Evolutionary conservation across 2,113 vertebrate genomes (phyloP), one percentile per base, ranked within the genome.

Genomic region (Tragelaphus strepsiceros): DNA sequence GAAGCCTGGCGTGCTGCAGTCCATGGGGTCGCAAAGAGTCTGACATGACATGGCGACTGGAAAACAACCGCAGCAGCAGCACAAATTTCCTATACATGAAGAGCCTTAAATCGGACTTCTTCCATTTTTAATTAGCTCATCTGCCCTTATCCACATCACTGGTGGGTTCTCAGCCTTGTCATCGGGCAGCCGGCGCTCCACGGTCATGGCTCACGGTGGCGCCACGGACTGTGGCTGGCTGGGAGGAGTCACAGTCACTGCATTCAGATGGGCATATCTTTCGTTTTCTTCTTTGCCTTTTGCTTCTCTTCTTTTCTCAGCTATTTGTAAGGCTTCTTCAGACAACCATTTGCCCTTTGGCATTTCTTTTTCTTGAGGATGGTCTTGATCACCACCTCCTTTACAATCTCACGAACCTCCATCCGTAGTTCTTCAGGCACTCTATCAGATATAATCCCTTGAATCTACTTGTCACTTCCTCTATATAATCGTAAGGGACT

Each of bases 201-300:
- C 4, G 1, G 13, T 1, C n/a, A 13, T 0, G 0, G 51, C 8
- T 80, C 6, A 1, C 43, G 3, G 0, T 0, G 5, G 22, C 2
- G 24, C 62, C 13, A 2, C 0, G 6, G 28, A n/a, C 5, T 9
- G 30, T 0, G 0, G 0, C 0, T 1, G 12, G 14, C 19, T 28
- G 39, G 35, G 15, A 19, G 2, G 7, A 14, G 4, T 6, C 7
- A 1, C 15, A 5, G 1, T 9, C 15, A 6, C 49, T 26, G 26
- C 11, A 1, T 71, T 35, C 64, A 6, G 64, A 35, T 2, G 64
- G 64, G 64, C 21, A 1, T 35, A 3, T 71, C 64, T 71, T 67
- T n/a, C 64, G 19, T 35, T 35, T 35, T 6, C n/a, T 71, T 8
- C n/a, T 71, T 71, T 71, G 64, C n/a, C 64, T 71, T 67, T 35